phyloP scores from a whole-genome alignment of 2,888 invertebrate species.

The Lithosia quadra region DNA sequence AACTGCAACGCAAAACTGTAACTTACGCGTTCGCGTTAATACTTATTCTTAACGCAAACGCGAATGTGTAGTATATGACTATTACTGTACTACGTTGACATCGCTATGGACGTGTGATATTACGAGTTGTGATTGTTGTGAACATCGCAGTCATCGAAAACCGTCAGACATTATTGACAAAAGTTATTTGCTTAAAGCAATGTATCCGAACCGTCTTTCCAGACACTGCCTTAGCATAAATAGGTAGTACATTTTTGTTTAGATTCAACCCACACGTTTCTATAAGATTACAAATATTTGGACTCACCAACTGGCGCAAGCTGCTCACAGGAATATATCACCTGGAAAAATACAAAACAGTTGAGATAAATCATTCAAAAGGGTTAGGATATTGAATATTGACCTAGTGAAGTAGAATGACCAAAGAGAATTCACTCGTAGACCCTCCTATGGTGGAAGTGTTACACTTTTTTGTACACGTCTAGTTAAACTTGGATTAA shows the following conservation, averaged over 20 bases:
- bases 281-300: conserved; percentile 1
- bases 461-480: neutral
- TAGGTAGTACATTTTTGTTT: conserved; percentile 4
- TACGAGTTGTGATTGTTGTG: neutral
- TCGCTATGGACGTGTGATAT: too few species aligned
- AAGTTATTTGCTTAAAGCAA: neutral
- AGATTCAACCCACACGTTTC: neutral
- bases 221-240: neutral
- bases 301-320: conserved; percentile 62
- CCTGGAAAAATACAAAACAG: conserved; percentile 51
- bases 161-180: neutral
- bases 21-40: too few species aligned
- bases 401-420: neutral
- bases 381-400: neutral
- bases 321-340: conserved; percentile 44
- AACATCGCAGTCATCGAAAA: neutral
- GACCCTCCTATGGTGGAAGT: neutral
- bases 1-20: too few species aligned
- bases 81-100: neutral
- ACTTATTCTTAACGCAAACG: too few species aligned
- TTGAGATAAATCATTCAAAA: neutral
- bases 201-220: neutral
- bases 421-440: neutral
- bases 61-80: too few species aligned
- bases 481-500: too few species aligned